A percentile compares a stretch with the other conserved stretches of the same genome.
Conservation (phyloP, 1,140 invertebrate species). For the Manduca sexta region DNA sequence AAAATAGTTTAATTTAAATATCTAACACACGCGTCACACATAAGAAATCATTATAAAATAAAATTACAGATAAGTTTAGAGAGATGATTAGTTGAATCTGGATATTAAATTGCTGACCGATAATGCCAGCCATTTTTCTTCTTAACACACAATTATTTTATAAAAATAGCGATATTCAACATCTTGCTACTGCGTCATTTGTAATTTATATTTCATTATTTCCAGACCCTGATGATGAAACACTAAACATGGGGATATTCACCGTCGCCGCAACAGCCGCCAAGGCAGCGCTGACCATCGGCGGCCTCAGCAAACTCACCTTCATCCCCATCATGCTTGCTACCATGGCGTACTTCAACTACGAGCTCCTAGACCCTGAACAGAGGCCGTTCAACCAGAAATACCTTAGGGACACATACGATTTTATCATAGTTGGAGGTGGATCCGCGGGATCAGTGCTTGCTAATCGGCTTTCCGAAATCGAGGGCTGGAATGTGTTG, state of each 20-base stretch:
- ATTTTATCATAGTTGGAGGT: slow-evolving; percentile 86
- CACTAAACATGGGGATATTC: slow-evolving; percentile 47
- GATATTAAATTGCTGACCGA: no score
- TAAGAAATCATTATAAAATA: no score
- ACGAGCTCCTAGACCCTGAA: slow-evolving; percentile 89
- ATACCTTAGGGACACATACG: slow-evolving; percentile 79
- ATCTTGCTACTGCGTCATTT: no score
- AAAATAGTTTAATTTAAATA: no score
- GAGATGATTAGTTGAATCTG: no score
- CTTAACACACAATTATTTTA: no score
- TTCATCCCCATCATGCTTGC: slow-evolving; percentile 86
- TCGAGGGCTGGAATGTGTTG: slow-evolving; percentile 84
- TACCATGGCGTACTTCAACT: slow-evolving; percentile 87
- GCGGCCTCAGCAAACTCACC: slow-evolving; percentile 81
- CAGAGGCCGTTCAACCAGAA: slow-evolving; percentile 82
- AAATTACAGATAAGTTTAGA: no score
- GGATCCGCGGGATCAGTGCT: slow-evolving; percentile 92
- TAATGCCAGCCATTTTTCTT: no score
- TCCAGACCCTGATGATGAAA: slow-evolving; percentile 41
- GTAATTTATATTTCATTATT: no score
- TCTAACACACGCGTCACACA: no score
- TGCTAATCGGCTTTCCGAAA: slow-evolving; percentile 87
- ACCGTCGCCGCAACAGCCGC: slow-evolving; percentile 75
- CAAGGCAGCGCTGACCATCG: slow-evolving; percentile 79
- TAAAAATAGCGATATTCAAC: no score